phyloP scores from a whole-genome alignment of 1,140 invertebrate genomes.

The Druon quercuslanigerum region DNA sequence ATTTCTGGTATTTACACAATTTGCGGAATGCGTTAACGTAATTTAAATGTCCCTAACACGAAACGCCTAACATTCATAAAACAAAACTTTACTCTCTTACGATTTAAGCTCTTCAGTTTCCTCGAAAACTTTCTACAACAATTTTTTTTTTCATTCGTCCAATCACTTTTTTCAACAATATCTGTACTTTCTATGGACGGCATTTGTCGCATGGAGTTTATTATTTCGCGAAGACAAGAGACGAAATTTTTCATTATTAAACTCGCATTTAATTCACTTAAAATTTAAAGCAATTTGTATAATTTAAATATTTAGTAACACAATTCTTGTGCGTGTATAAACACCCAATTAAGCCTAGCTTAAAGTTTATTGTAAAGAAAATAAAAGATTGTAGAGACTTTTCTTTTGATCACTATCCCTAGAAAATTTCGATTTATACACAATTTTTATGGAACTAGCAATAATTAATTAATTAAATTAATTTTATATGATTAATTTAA shows the following conservation, averaged over 20 bases:
- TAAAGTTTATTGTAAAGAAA: no score
- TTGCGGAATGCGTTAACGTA: neutral
- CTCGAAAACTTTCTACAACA: neutral
- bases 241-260: neutral
- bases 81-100: neutral
- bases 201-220: constrained; percentile 14
- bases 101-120: neutral
- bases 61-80: no score
- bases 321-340: constrained; percentile 16
- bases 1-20: neutral
- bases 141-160: neutral
- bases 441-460: neutral
- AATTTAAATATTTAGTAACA: neutral
- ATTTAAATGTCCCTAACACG: neutral
- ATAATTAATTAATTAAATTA: no score
- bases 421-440: constrained; percentile 9
- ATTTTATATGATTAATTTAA: no score
- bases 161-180: neutral
- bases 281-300: neutral
- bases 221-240: constrained; percentile 23
- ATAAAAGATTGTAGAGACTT: no score
- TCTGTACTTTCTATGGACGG: constrained; percentile 2
- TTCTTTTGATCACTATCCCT: neutral
- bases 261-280: no score
- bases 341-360: neutral